A percentile compares a stretch with the other conserved stretches of the same genome.
Evolutionary conservation across 2,113 vertebrate species (phyloP).

Genomic region (Globicephala melas): DNA sequence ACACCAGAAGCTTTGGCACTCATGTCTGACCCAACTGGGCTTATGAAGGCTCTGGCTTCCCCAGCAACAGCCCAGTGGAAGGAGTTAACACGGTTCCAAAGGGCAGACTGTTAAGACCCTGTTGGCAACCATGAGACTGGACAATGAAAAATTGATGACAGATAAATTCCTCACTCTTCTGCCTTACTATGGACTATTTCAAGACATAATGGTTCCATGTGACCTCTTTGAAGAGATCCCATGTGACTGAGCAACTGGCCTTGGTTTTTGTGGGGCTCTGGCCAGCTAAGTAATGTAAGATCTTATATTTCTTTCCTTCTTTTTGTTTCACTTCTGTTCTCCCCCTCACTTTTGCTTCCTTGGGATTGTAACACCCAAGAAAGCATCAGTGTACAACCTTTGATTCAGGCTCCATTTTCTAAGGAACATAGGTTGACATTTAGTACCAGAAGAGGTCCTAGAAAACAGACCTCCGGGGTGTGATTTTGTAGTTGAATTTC

Average conservation of each 20-base stretch:
- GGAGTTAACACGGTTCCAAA: neutral
- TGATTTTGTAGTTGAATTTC: neutral
- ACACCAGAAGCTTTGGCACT: neutral
- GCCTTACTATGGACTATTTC: neutral
- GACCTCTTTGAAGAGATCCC: neutral
- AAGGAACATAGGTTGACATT: neutral
- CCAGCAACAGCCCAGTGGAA: neutral
- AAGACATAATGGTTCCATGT: neutral
- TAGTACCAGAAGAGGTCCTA: neutral
- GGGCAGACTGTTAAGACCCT: neutral
- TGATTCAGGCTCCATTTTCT: neutral
- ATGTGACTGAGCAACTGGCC: neutral
- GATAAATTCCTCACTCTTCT: neutral
- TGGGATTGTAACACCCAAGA: neutral
- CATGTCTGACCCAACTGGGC: neutral
- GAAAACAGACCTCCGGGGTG: neutral
- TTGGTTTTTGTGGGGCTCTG: neutral
- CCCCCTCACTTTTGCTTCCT: neutral
- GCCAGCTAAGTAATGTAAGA: neutral
- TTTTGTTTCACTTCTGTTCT: neutral
- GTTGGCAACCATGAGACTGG: neutral
- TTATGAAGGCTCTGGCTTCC: neutral
- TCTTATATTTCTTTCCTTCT: neutral
- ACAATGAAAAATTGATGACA: neutral
- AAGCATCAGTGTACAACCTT: neutral